Evolutionary conservation across 2,888 invertebrate species (phyloP), one percentile per base, ranked within the genome.

Genomic region (Cloeon dipterum): DNA sequence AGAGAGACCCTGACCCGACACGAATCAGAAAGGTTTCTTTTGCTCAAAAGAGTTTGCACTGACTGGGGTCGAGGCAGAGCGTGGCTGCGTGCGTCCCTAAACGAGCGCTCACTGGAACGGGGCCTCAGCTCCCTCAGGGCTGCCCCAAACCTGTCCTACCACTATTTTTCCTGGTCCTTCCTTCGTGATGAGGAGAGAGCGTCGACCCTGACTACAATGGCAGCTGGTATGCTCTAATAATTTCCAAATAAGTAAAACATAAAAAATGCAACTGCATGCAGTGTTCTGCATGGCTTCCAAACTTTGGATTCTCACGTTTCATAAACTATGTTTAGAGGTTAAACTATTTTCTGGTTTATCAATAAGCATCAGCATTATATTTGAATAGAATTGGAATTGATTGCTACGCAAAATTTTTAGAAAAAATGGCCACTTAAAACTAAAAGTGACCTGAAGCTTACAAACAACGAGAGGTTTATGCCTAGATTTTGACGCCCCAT

Each of bases 71-170:
- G 79, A 47, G 81, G 81, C 17, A 68, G 83, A 49, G 85, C 91
- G 18, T 91, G 93, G 71, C 66, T 94, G 20, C 65, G 93, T 43
- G 76, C 88, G 14, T 66, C 85, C 3, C 63, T 94, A 18, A 94
- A 94, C 61, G 94, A 94, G 54, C 21, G 81, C 47, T 83, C 88
- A 1, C 61, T 94, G 32, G 85, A 86, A 26, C 33, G 45, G 26
- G 34, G 32, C 10, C 33, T 33, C 19, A 32, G 32, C 34, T 38
- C 34, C 21, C 33, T 38, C 8, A 23, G 33, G n/a, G 38, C 38
- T 11, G 33, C 38, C 5, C 25, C 38, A 18, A 34, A 33, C 10
- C 23, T 38, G 10, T 19, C 33, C 34, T 25, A 32, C 25, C 33
- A 33, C 20, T 38, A 38, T 14, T 38, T 38, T n/a, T 25, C 38